These are phyloP conservation scores for Artemia sp. DNA, from an alignment of 2,888 invertebrate species.

Conservation along the genomic window DNA sequence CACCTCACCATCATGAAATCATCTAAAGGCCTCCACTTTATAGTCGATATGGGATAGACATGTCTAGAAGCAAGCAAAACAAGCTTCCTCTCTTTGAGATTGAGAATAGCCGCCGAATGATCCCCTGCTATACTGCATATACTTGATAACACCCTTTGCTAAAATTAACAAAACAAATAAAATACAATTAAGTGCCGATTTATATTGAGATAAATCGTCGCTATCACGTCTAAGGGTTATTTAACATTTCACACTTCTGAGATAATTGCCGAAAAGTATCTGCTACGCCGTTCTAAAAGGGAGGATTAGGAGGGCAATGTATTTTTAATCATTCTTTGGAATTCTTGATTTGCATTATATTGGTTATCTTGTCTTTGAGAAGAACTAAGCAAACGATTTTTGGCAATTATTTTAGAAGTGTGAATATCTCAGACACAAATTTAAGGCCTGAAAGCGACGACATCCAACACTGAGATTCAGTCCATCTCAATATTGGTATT, in stretches of 20 bases:
- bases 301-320: too few species aligned
- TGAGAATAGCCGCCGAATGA: conserved; percentile 86
- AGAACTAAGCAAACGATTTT: too few species aligned
- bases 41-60: conserved; percentile 81
- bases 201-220: background rate
- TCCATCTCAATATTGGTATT: too few species aligned
- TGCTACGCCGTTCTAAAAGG: too few species aligned
- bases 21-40: conserved; percentile 91
- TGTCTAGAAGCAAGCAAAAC: conserved; percentile 84
- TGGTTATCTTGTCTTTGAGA: too few species aligned
- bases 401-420: too few species aligned
- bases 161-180: conserved; percentile 31
- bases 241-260: background rate
- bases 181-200: background rate
- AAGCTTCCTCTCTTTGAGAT: conserved; percentile 79
- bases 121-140: conserved; percentile 93
- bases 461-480: too few species aligned
- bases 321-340: too few species aligned
- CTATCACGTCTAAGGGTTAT: background rate
- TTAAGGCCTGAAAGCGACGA: too few species aligned
- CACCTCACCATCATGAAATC: conserved; percentile 96
- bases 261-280: too few species aligned
- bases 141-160: conserved; percentile 80
- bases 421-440: too few species aligned
- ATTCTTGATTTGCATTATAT: too few species aligned